These are phyloP conservation scores for Melinopterus prodromus DNA, from an alignment of 2,888 invertebrate genomes.

Conservation along the genomic window DNA sequence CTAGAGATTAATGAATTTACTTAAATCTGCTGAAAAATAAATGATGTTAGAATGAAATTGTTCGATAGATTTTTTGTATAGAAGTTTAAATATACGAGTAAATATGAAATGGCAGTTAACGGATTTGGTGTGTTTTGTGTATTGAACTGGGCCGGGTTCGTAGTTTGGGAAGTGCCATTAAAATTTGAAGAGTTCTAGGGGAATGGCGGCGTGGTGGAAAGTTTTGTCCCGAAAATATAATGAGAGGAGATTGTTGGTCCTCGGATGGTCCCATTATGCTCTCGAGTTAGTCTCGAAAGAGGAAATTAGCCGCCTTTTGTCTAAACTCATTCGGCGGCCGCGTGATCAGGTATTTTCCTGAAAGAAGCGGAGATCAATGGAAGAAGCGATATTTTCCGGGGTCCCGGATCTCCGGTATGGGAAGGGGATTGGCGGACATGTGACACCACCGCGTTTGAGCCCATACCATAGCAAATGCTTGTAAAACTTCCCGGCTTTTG, in stretches of 20 bases:
- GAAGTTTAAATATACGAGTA: no score
- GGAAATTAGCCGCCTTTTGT: constrained; percentile 42
- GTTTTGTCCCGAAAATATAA: constrained; percentile 33
- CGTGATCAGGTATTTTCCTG: constrained; percentile 36
- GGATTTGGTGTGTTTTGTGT: background rate
- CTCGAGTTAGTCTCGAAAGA: constrained; percentile 30
- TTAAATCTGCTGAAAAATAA: no score
- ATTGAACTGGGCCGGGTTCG: background rate
- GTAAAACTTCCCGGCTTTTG: constrained; percentile 47
- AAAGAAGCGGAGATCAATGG: constrained; percentile 34
- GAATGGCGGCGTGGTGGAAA: constrained; percentile 11
- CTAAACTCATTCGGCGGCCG: constrained; percentile 38
- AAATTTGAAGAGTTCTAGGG: constrained; percentile 22
- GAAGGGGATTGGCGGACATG: constrained; percentile 38
- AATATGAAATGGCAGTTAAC: background rate
- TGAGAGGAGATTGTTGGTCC: constrained; percentile 31
- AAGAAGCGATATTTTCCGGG: constrained; percentile 29
- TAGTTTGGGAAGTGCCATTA: constrained; percentile 17
- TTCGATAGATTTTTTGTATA: no score
- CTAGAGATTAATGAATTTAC: no score
- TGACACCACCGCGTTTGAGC: constrained; percentile 39
- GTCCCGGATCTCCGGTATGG: constrained; percentile 22
- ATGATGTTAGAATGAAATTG: no score
- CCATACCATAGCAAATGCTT: constrained; percentile 33
- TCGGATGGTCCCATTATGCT: constrained; percentile 34